Evolutionary conservation across 35 echinoderm and acorn worm species (phyloP).

Genomic region (Strongylocentrotus purpuratus): DNA sequence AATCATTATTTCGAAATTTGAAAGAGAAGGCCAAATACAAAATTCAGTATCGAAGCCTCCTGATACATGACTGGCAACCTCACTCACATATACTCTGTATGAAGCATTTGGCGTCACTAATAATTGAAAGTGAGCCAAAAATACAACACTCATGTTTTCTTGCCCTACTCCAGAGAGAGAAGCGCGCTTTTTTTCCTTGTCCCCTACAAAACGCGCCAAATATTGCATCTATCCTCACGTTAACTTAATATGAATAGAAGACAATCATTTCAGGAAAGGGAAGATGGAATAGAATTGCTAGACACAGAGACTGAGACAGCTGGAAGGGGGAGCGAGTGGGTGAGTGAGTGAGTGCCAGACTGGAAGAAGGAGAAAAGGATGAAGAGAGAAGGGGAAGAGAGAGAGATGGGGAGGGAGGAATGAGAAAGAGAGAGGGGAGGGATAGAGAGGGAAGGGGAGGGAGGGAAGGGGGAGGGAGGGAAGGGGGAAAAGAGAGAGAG

Average conservation of each 20-base stretch:
- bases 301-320: not conserved
- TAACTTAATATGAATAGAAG: not conserved
- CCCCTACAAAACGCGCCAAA: not conserved
- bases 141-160: constrained; percentile 26
- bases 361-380: not conserved
- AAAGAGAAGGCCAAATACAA: not conserved
- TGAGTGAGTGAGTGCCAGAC: not conserved
- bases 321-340: not conserved
- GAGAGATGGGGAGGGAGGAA: not conserved
- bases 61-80: not conserved
- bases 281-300: not conserved
- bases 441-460: not conserved
- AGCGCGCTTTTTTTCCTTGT: not conserved
- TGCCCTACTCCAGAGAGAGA: not conserved
- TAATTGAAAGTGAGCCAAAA: constrained; percentile 41
- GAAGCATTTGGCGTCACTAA: constrained; percentile 22
- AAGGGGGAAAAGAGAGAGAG: not conserved
- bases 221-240: not conserved
- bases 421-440: not conserved
- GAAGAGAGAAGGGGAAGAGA: not conserved
- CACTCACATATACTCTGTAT: not conserved
- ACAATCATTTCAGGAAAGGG: not conserved
- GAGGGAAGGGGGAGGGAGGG: not conserved
- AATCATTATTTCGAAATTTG: not conserved
- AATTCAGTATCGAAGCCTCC: not conserved